Evolutionary conservation across 2,888 invertebrate genomes (phyloP), one percentile per base, ranked within the genome.

Genomic region (Lasioglossum morio): DNA sequence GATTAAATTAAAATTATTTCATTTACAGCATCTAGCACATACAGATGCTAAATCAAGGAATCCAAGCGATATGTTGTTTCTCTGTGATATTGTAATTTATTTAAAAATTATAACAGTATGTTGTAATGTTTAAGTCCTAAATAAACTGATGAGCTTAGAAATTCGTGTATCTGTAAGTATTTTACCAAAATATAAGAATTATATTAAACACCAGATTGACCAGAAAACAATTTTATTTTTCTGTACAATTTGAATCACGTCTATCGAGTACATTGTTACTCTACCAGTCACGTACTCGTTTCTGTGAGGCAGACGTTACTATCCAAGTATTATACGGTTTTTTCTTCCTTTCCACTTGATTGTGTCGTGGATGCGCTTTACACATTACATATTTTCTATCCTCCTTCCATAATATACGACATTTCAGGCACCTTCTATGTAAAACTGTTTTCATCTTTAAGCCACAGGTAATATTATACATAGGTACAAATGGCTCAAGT

Each of bases 311-410:
- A 94, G 97, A 97, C 1, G 98, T 97, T 82, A 98, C 93, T 82
- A 98, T 97, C 97, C 97, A 98, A 30, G 97, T 97, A 90, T 97
- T 97, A 87, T 96, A 96, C 19, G 97, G 97, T 88, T 96, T 96
- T 82, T 97, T 96, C 82, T 96, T 96, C 96, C 97, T 97, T 27
- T 97, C 95, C 96, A 97, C 97, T 95, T 98, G 98, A 93, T 98
- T 98, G 93, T 98, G 98, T 60, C 98, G 96, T 37, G 97, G 97
- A 93, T 97, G 97, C 46, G 97, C 97, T 80, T 97, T 97, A 91
- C 98, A 98, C 89, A 97, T 96, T 69, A 98, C 97, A 94, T 97
- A 97, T 90, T 96, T 93, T 83, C 97, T 96, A 89, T 97, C 96
- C 91, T 97, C 96, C 81, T 97, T 95, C 70, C 96, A 95, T 19